Evolutionary conservation across 37 sponge, comb jelly and placozoan genomes (phyloP).

Genomic region (Geodia barretti): DNA sequence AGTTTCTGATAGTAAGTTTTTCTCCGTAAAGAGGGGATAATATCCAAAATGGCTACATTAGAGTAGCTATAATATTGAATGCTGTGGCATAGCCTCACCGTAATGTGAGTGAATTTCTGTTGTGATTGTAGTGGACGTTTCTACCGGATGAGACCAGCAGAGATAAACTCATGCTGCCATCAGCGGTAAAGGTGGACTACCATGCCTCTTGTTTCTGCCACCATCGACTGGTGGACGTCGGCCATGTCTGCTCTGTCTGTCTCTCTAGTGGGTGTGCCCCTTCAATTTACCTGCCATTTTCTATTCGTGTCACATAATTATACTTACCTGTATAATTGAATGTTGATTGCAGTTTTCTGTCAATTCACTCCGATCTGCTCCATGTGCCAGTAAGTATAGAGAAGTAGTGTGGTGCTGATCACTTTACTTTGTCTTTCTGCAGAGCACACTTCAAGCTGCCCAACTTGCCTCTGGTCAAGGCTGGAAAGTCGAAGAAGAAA

Average conservation of each 20-base stretch:
- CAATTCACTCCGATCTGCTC: constrained; percentile 85
- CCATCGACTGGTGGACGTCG: constrained; percentile 76
- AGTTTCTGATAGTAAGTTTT: constrained; percentile 76
- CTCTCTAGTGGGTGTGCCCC: constrained; percentile 76
- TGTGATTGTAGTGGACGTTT: constrained; percentile 70
- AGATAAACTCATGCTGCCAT: constrained; percentile 56
- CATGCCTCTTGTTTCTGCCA: constrained; percentile 95
- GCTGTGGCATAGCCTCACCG: too few species aligned
- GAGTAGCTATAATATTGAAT: too few species aligned
- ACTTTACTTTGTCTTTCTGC: neutral
- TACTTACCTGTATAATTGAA: too few species aligned
- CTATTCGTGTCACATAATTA: neutral
- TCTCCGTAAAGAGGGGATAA: too few species aligned
- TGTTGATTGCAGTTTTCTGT: constrained; percentile 82
- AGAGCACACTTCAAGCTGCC: constrained; percentile 87
- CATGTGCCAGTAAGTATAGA: constrained; percentile 77
- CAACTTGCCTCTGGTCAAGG: neutral
- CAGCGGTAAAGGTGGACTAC: constrained; percentile 75
- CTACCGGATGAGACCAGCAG: constrained; percentile 67
- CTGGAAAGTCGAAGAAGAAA: constrained; percentile 23
- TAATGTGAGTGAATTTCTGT: neutral
- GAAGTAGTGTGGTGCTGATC: neutral
- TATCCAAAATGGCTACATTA: too few species aligned
- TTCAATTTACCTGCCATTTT: neutral
- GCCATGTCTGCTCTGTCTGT: constrained; percentile 94